Evolutionary conservation across 2,888 invertebrate species (phyloP).

Genomic region (Morpho achilles): DNA sequence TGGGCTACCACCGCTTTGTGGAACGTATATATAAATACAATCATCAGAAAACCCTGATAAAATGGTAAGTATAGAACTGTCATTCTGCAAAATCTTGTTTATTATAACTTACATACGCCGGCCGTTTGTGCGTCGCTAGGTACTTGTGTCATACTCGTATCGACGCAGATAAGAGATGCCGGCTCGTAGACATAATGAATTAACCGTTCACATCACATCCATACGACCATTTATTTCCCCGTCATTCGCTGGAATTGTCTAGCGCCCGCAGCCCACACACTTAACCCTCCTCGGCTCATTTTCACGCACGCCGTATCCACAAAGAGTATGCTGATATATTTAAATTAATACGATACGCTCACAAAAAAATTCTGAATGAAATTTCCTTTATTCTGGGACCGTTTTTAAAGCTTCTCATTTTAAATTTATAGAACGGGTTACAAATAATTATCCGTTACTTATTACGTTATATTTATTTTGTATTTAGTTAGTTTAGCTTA

Average conservation of each 20-base stretch:
- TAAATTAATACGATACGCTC: slow-evolving; percentile 57
- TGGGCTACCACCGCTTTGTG: too few species aligned
- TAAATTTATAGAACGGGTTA: background rate
- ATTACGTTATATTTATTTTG: background rate
- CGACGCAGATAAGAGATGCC: slow-evolving; percentile 23
- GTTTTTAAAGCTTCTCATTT: slow-evolving; percentile 30
- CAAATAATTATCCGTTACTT: background rate
- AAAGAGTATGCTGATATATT: slow-evolving; percentile 67
- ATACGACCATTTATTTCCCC: slow-evolving; percentile 37
- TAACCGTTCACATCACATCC: slow-evolving; percentile 25
- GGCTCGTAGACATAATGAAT: slow-evolving; percentile 17
- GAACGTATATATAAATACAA: too few species aligned
- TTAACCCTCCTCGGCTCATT: slow-evolving; percentile 44
- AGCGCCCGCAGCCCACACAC: slow-evolving; percentile 31
- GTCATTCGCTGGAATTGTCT: slow-evolving; percentile 38
- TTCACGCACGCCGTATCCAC: slow-evolving; percentile 47
- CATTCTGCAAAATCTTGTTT: too few species aligned
- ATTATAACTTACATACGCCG: too few species aligned
- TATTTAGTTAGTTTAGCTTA: background rate
- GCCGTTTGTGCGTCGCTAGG: too few species aligned
- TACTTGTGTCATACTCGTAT: too few species aligned
- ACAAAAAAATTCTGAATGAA: slow-evolving; percentile 48
- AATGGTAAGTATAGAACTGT: too few species aligned
- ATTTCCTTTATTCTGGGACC: slow-evolving; percentile 62
- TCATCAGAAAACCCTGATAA: too few species aligned